Evolutionary conservation across 2,113 vertebrate species (phyloP).

Genomic region (Beaufortia kweichowensis): DNA sequence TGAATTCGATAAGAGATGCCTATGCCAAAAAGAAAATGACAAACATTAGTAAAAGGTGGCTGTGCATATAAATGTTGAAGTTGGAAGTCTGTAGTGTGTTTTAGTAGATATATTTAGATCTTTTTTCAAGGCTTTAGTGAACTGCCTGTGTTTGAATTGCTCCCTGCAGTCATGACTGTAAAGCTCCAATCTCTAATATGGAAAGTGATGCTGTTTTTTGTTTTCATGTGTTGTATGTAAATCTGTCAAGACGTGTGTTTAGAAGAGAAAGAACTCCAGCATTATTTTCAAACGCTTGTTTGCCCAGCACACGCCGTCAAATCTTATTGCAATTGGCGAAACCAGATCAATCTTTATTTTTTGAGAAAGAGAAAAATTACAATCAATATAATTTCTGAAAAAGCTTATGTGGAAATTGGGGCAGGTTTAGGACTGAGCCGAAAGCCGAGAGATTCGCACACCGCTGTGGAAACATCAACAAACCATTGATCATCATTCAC

Average conservation of each 20-base stretch:
- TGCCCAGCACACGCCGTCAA: not conserved
- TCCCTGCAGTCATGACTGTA: not conserved
- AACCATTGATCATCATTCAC: slow-evolving; percentile 17
- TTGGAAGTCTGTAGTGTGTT: not conserved
- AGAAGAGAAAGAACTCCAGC: not conserved
- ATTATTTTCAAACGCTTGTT: slow-evolving; percentile 9
- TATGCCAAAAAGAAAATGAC: not conserved
- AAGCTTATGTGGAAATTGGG: not conserved
- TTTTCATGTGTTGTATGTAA: not conserved
- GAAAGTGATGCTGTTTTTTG: not conserved
- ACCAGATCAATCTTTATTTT: slow-evolving; percentile 2
- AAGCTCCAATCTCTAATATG: not conserved
- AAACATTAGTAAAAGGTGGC: not conserved
- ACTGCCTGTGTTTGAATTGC: not conserved
- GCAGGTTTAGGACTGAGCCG: not conserved
- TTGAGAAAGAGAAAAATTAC: not conserved
- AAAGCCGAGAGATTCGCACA: not conserved
- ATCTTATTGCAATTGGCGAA: not conserved
- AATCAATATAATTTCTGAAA: not conserved
- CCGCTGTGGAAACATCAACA: not conserved
- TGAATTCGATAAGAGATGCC: not conserved
- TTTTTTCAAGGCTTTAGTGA: not conserved
- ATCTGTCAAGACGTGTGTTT: not conserved
- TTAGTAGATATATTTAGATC: not conserved
- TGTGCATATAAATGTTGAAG: not conserved